Evolutionary conservation across 2,113 vertebrate species (phyloP).

Genomic region (Hippocampus abdominalis): DNA sequence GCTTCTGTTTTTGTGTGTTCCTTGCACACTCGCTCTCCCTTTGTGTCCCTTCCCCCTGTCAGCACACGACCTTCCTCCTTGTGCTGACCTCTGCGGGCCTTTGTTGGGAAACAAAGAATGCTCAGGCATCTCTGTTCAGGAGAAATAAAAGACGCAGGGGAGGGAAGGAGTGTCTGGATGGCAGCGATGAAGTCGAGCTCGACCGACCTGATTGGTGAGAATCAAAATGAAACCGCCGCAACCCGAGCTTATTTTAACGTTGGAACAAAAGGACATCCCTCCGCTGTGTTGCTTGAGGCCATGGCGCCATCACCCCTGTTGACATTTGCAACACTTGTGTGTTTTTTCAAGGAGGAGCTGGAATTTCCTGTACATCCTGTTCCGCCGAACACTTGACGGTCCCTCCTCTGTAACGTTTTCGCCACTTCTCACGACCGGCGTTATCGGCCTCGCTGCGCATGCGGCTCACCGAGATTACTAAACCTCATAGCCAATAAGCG

Average conservation of each 20-base stretch:
- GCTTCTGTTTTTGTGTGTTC: background rate
- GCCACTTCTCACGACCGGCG: background rate
- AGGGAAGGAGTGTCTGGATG: slow-evolving; percentile 27
- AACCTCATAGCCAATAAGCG: slow-evolving; percentile 8
- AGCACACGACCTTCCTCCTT: slow-evolving; percentile 31
- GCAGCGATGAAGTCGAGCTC: slow-evolving; percentile 21
- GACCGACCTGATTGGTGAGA: slow-evolving; percentile 21
- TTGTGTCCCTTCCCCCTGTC: slow-evolving; percentile 37
- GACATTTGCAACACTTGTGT: slow-evolving; percentile 33
- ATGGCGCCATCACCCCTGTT: slow-evolving; percentile 17
- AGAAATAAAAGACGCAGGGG: slow-evolving; percentile 59
- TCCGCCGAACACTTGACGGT: slow-evolving; percentile 26
- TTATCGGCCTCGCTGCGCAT: background rate
- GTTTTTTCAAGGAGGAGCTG: slow-evolving; percentile 65
- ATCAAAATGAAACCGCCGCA: slow-evolving; percentile 4
- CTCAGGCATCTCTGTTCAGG: slow-evolving; percentile 68
- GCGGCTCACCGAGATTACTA: background rate
- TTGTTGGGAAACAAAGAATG: slow-evolving; percentile 73
- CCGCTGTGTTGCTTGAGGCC: background rate
- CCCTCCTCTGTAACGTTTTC: slow-evolving; percentile 6
- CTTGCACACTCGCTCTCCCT: slow-evolving; percentile 36
- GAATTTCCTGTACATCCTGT: slow-evolving; percentile 74
- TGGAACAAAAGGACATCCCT: background rate
- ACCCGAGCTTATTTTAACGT: background rate
- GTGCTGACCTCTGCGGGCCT: slow-evolving; percentile 65